Base-by-base conservation (phyloP, 2,888 invertebrate species). In the Sthenelais limicola region DNA sequence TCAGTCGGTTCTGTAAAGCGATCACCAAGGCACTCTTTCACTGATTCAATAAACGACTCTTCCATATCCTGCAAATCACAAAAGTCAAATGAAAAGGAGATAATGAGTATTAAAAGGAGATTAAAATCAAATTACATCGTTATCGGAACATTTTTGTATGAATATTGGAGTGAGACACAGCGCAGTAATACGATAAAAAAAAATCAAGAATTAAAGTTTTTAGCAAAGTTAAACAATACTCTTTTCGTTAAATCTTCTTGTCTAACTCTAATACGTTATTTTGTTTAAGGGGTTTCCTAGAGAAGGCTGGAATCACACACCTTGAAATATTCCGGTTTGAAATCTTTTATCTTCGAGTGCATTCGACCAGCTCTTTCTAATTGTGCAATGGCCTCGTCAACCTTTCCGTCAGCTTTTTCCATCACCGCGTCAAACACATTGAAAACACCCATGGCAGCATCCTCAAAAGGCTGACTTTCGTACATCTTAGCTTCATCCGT, bases 1-100 rank as follows among this genome's bases (percentile, higher is more conserved):
- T 95, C 94, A 76, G 96, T 94, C 88, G 95, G 94, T 71, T 94
- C 93, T 18, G 95, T 94, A 89, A 94, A 96, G 77, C 95, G 91
- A 79, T 96, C 95, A 5, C 94, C 95, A 48, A 96, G 90, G 0
- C 94, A 94, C 75, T 91, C 91, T 85, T 93, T 91, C n/a, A 95
- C 94, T 0, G 95, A 94, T 84, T 93, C 92, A 80, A 96, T 89
- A 88, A 96, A 96, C 1, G 95, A 94, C 79, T 92, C 91, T 86
- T 95, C 94, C 84, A 95, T 93, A 92, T 92, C 94, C 95, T 96
- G 81, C 68, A 86, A 80, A 70, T n/a, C n/a, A n/a, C n/a, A n/a
- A n/a, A n/a, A n/a, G n/a, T n/a, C n/a, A n/a, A n/a, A n/a, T n/a
- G n/a, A n/a, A n/a, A n/a, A n/a, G n/a, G n/a, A n/a, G n/a, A n/a